Base-by-base conservation (phyloP, 2,113 vertebrate species). In the Balaeniceps rex region DNA sequence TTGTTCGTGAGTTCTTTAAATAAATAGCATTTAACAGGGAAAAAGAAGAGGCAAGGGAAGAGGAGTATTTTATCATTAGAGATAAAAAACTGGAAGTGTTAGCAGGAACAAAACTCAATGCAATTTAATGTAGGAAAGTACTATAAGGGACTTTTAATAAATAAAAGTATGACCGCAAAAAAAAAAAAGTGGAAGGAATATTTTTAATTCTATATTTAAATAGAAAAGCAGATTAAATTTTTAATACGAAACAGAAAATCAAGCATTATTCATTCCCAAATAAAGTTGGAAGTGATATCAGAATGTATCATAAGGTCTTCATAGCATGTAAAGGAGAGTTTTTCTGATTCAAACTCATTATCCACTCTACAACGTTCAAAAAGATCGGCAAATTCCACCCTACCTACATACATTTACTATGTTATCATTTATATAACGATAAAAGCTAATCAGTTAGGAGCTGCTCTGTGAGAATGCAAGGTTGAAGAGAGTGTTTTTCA, bases 21-120 rank as follows among this genome's bases (percentile, higher is more conserved):
- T 70, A 92, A 94, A 76, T 91, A 90, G 68, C 49, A 69, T 63
- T 94, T 86, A 92, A 96, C 28, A 84, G 82, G 65, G 66, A 90
- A 93, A 89, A 79, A 88, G 65, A 86, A 49, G 18, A 79, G 66
- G 61, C 55, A 93, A 88, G 24, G 68, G 74, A 96, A 91, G 70
- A 78, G 75, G 66, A 90, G 49, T 61, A 63, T 80, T 95, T 63
- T 79, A 87, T 71, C 70, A 80, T 65, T 34, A n/a, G 38, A 86
- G 40, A 69, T 85, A 57, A 61, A 88, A 82, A 83, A 71, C 8
- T 29, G 71, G 57, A 94, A 87, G 47, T 23, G 51, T 88, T 87
- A 86, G 38, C 44, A 74, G 14, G 71, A 86, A 44, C 21, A 87
- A 88, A 82, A 71, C 64, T 81, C 80, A 58, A 34, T 47, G 66